Evolutionary conservation across 2,113 vertebrate species (phyloP), one percentile per base, ranked within the genome.

Genomic region (Chrysochloris asiatica): DNA sequence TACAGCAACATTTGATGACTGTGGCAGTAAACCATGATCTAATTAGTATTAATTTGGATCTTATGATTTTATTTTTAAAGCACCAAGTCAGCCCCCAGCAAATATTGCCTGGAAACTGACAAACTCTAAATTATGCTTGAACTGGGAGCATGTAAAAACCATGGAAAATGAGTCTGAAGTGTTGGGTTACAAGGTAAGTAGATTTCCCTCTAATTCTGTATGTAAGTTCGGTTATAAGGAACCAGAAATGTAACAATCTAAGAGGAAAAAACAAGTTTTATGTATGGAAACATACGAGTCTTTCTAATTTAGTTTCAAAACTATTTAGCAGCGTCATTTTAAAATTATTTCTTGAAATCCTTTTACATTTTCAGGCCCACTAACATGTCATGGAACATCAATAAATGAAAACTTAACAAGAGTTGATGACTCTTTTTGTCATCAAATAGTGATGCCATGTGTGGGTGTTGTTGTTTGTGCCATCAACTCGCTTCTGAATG

Each of bases 131-230:
- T 97, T 99, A 88, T 98, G 98, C 97, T 96, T 99, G 95, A 99
- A 99, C 92, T 99, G 98, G 98, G 98, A 99, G 77, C 98, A 98
- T 0, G 98, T 99, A 52, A 99, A 98, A 97, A 98, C 98, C 9
- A 98, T 98, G 98, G 98, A 98, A 96, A 99, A 99, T 56, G 98
- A 99, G 95, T 99, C 99, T 6, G 98, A 99, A 94, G 98, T 99
- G 76, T 93, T 98, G 69, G 99, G 99, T 94, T 99, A 99, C 96
- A 99, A 99, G 98, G 98, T 99, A 97, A 98, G 98, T 67, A 8
- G n/a, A 84, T 33, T 41, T 8, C 50, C 76, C 12, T 26, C 56
- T 69, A 45, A 30, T 91, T 3, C n/a, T n/a, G n/a, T n/a, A 9
- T 28, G 41, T 67, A 19, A 12, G 0, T 54, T 76, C 54, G n/a